Percentiles rank a stretch among this genome's conserved stretches.
These are phyloP conservation scores for Metallyticus violacea DNA, from an alignment of 2,888 invertebrate genomes.

Conservation along the genomic window DNA sequence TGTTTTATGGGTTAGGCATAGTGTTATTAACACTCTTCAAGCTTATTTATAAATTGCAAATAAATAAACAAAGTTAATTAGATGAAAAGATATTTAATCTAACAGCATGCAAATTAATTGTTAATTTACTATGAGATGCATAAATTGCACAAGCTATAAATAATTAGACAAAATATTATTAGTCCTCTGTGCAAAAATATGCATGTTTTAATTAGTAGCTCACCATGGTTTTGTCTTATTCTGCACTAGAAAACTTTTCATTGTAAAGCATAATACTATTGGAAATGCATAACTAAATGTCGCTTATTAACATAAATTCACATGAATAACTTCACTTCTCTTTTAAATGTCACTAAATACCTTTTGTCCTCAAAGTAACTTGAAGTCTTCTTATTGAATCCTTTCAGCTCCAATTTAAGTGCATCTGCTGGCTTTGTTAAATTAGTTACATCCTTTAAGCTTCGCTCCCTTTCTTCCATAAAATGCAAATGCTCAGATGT, in stretches of 20 bases:
- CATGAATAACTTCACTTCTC: not conserved
- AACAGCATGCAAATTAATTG: too few species aligned
- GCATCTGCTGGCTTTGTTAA: slow-evolving; percentile 58
- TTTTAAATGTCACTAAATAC: slow-evolving; percentile 46
- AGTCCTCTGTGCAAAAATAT: too few species aligned
- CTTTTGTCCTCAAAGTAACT: slow-evolving; percentile 62
- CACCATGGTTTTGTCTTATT: not conserved
- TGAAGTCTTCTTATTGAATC: slow-evolving; percentile 60
- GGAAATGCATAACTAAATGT: not conserved
- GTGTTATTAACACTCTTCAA: too few species aligned
- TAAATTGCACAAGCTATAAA: too few species aligned
- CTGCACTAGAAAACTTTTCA: not conserved
- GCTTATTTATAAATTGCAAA: too few species aligned
- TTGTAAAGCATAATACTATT: not conserved
- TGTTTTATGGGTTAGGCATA: too few species aligned
- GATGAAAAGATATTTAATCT: too few species aligned
- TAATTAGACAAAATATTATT: too few species aligned
- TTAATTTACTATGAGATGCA: too few species aligned
- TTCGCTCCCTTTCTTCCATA: slow-evolving; percentile 42
- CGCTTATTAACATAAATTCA: not conserved
- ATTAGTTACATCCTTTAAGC: slow-evolving; percentile 49
- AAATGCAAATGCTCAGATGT: slow-evolving; percentile 45
- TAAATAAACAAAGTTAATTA: too few species aligned
- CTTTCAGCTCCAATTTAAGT: slow-evolving; percentile 60
- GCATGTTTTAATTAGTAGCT: not conserved